phyloP scores from a whole-genome alignment of 2,888 invertebrate genomes.

The Lissocephala sabroskyi region DNA sequence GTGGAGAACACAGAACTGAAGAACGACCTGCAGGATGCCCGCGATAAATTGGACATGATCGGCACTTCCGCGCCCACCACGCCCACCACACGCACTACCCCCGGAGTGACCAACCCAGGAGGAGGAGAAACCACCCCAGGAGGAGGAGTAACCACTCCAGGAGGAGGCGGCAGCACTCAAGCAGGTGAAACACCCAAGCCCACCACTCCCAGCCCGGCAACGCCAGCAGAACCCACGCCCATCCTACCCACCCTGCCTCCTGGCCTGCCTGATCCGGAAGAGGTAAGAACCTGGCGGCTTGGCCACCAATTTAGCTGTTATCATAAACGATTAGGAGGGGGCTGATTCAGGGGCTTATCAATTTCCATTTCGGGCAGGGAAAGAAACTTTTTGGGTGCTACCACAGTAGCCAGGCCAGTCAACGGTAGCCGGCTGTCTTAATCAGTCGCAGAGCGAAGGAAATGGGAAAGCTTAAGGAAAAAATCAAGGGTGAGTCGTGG shows the following conservation, averaged over 20 bases:
- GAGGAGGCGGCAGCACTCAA: background rate
- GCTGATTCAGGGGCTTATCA: background rate
- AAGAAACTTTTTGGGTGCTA: constrained; percentile 1
- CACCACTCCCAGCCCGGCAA: constrained; percentile 4
- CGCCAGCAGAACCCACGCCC: constrained; percentile 9
- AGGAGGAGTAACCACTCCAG: background rate
- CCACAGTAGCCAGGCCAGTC: constrained; percentile 15
- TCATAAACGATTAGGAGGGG: background rate
- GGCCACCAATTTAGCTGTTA: background rate
- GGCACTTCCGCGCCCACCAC: constrained; percentile 13
- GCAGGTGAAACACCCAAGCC: background rate
- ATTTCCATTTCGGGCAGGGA: background rate
- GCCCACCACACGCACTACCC: background rate
- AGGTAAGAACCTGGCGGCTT: no score
- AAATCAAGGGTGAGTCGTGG: constrained; percentile 36
- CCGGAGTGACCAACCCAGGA: background rate
- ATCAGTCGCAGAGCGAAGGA: constrained; percentile 3
- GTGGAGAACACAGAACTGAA: constrained; percentile 69
- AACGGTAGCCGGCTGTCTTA: constrained; percentile 8
- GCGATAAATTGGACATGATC: constrained; percentile 50
- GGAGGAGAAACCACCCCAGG: background rate
- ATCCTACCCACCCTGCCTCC: constrained; percentile 59
- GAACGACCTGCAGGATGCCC: constrained; percentile 60
- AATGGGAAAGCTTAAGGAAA: constrained; percentile 29
- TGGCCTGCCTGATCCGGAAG: constrained; percentile 58